Evolutionary conservation across 2,113 vertebrate genomes (phyloP), one percentile per base, ranked within the genome.

Genomic region (Asarcornis scutulata): DNA sequence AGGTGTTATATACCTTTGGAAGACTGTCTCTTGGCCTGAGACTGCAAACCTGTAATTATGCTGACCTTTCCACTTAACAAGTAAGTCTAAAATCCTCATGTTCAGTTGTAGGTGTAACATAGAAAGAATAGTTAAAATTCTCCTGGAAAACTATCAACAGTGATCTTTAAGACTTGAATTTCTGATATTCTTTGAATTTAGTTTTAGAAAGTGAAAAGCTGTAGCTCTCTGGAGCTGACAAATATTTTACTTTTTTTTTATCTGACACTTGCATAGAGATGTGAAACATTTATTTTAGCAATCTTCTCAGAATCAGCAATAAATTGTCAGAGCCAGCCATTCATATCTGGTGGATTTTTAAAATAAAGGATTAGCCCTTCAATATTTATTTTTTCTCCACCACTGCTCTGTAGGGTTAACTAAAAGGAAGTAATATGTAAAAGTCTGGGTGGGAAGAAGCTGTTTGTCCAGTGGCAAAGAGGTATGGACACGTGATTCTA

Each of bases 261-360:
- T 86, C 72, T 95, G 60, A 62, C 88, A 55, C 77, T 84, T 91
- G 88, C 48, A 79, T 94, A 83, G 40, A 72, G 26, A 86, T 58
- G 86, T 69, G 53, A 91, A 96, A 96, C 88, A 91, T 91, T 94
- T 93, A 69, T 95, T 96, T 92, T 86, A 58, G 62, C 44, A 48
- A 0, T 86, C 83, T 76, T 92, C 86, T 55, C 27, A 72, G 69
- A 92, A 95, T 8, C 7, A 3, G 26, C 84, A 90, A 90, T 86
- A 90, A 94, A 93, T 93, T 95, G 52, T 81, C 62, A 79, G 76
- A 86, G 9, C 9, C 26, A 86, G 56, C 34, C 74, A 79, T 88
- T 93, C 34, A 38, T 92, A 92, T 84, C 38, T 92, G 62, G 58
- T 84, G 17, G 56, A 48, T 88, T 94, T 94, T 96, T 69, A 94